Evolutionary conservation across 2,888 invertebrate genomes (phyloP), one percentile per base, ranked within the genome.

Genomic region (Drosophila phalerata): DNA sequence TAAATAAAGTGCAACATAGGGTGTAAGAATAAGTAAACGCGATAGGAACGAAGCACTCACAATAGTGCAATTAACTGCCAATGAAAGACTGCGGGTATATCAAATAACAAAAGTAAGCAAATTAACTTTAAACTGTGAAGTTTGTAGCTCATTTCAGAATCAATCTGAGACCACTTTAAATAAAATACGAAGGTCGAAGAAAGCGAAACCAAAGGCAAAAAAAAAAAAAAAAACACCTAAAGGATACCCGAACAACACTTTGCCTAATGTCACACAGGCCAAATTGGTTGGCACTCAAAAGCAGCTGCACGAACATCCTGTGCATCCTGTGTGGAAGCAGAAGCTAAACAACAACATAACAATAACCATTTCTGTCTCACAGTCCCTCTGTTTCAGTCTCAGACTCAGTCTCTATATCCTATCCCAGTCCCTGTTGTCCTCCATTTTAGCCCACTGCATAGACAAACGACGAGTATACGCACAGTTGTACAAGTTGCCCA

Each of bases 291-390:
- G 64, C 70, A 79, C 79, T 79, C 76, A 76, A 67, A 67, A 79
- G 55, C 82, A 88, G 89, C 88, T 84, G 88, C 70, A 72, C 82
- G 72, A 72, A 84, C 85, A 88, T 80, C 74, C 88, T 77, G 81
- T 79, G 85, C 68, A 76, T 76, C 80, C 68, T 80, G 88, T 71
- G 73, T 69, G 77, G 63, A 73, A 66, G 65, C 40, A 57, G 58
- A 37, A 56, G 55, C 69, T 78, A 51, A 69, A 53, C 69, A 80
- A 69, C 81, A 80, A 73, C 81, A 78, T 77, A 77, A 80, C 78
- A 80, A 78, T 78, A 78, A 80, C 81, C 73, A 73, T 77, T 77
- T 67, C 66, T 66, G 38, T 13, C 66, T 37, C 55, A 43, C 51
- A 58, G 51, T 37, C 56, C 45, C 15, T 28, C 6, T 22, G 9